phyloP scores from a whole-genome alignment of 2,797 vertebrate species.

The Poecilia velifera region DNA sequence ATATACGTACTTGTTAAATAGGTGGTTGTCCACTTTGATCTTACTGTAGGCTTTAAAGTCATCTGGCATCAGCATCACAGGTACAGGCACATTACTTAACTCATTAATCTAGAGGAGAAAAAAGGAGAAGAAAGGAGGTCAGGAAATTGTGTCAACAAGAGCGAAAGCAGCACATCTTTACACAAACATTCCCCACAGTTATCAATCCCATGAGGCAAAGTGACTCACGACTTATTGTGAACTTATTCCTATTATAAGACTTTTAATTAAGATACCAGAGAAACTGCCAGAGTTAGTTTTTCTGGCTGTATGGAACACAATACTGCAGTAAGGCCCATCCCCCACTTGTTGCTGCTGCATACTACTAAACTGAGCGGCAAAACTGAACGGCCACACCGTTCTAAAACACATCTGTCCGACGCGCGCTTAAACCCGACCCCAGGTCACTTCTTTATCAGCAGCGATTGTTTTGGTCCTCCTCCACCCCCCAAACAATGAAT shows the following conservation, averaged over 20 bases:
- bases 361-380: background rate
- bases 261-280: background rate
- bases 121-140: slow-evolving; percentile 7
- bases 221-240: background rate
- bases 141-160: background rate
- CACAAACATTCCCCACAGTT: background rate
- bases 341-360: slow-evolving; percentile 3
- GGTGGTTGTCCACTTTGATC: slow-evolving; percentile 95
- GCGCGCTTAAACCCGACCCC: no score
- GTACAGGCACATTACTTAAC: slow-evolving; percentile 93
- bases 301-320: background rate
- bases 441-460: no score
- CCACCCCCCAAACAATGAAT: no score
- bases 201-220: background rate
- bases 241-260: background rate
- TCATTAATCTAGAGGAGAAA: slow-evolving; percentile 88
- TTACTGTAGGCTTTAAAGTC: slow-evolving; percentile 98
- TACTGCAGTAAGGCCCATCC: background rate
- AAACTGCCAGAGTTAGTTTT: background rate
- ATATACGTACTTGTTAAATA: slow-evolving; percentile 94
- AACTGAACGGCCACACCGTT: no score
- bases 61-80: slow-evolving; percentile 96
- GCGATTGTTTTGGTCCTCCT: no score
- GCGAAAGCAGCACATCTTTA: background rate
- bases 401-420: no score